Conservation (phyloP, 2,797 vertebrate genomes). For the Ctenopoma kingsleyae region DNA sequence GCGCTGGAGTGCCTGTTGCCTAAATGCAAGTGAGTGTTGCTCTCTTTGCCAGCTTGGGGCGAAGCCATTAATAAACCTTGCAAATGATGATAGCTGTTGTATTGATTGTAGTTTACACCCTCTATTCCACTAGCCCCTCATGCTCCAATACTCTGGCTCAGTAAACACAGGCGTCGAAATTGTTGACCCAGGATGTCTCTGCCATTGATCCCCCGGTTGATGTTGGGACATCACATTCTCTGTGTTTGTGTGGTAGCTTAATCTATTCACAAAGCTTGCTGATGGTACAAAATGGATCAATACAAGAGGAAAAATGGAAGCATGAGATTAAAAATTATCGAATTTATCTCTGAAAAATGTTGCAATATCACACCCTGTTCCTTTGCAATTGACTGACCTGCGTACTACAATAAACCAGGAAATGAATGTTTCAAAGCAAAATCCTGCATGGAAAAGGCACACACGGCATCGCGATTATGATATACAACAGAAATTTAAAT, state of each 20-base stretch:
- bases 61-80: slow-evolving; percentile 77
- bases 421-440: slow-evolving; percentile 6
- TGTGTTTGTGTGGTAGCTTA: slow-evolving; percentile 61
- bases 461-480: background rate
- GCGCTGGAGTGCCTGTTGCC: slow-evolving; percentile 65
- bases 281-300: slow-evolving; percentile 62
- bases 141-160: slow-evolving; percentile 72
- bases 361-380: slow-evolving; percentile 8
- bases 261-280: slow-evolving; percentile 61
- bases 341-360: slow-evolving; percentile 50
- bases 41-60: slow-evolving; percentile 65
- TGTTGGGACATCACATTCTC: slow-evolving; percentile 59
- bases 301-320: slow-evolving; percentile 54
- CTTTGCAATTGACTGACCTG: slow-evolving; percentile 15
- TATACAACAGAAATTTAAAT: slow-evolving; percentile 6
- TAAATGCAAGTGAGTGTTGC: slow-evolving; percentile 77
- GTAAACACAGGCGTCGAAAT: slow-evolving; percentile 73
- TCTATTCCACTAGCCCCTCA: slow-evolving; percentile 55
- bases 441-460: slow-evolving; percentile 6
- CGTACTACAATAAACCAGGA: slow-evolving; percentile 6
- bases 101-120: slow-evolving; percentile 76
- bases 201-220: slow-evolving; percentile 72
- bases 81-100: slow-evolving; percentile 81
- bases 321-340: slow-evolving; percentile 52
- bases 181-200: slow-evolving; percentile 68